Evolutionary conservation across 2,113 vertebrate genomes (phyloP), one percentile per base, ranked within the genome.

Genomic region (Mobula birostris): DNA sequence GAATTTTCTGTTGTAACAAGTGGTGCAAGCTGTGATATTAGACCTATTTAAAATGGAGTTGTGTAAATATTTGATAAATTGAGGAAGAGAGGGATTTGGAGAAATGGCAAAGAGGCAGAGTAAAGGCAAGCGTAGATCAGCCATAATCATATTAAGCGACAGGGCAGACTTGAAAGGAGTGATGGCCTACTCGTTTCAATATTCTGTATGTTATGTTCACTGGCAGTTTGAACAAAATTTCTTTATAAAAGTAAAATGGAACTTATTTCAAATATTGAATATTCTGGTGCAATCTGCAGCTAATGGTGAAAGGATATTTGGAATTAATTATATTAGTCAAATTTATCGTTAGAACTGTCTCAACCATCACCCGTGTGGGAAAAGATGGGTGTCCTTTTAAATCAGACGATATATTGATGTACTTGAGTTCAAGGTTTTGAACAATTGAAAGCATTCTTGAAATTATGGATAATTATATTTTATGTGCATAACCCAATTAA

Each of bases 401-500:
- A 72, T 63, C 15, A 40, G 32, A 72, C 21, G 70, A 92, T 17
- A 3, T 83, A n/a, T 70, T 32, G 70, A 15, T 24, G 32, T 40
- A 72, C 63, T 48, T 36, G 66, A 70, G 32, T 17, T 21, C n/a
- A n/a, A 36, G 58, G 14, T 85, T 70, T 68, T 32, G n/a, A 66
- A 32, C 36, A 19, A 48, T 92, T n/a, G 21, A 27, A 7, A 32
- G 1, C 14, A 70, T 70, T 24, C 36, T 88, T 68, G 36, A 8
- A 72, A 24, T 24, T 92, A 40, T 92, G 19, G 72, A 24, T 11
- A 27, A 70, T 68, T 93, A 4, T 48, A 36, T 40, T 93, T 3
- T 40, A 93, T 40, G 32, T 74, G 72, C 68, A 74, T 56, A 93
- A 93, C 66, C 68, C n/a, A 36, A 74, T 74, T 74, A 93, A 93